phyloP scores from a whole-genome alignment of 1,140 invertebrate genomes.

The Heliconius himera region DNA sequence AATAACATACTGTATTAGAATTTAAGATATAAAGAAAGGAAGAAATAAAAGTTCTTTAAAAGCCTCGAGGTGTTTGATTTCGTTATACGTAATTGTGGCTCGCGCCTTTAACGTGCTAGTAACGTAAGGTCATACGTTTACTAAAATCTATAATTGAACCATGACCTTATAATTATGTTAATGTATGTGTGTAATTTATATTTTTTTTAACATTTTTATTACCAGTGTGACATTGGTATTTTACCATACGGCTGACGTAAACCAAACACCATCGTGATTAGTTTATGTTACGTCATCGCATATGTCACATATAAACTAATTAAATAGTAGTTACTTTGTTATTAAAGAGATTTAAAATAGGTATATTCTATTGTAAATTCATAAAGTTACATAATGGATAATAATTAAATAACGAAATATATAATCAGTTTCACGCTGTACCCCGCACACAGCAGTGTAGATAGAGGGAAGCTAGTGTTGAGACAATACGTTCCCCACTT shows the following conservation, averaged over 20 bases:
- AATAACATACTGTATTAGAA: too few relatives aligned
- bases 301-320: not conserved
- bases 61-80: too few relatives aligned
- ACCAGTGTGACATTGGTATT: not conserved
- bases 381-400: too few relatives aligned
- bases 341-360: not conserved
- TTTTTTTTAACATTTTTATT: slow-evolving; percentile 11
- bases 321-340: not conserved
- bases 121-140: not conserved
- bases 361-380: too few relatives aligned
- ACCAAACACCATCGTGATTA: not conserved
- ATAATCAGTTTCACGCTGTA: too few relatives aligned
- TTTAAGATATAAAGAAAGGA: too few relatives aligned
- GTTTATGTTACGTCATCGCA: not conserved
- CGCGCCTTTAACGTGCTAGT: not conserved
- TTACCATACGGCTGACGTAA: not conserved
- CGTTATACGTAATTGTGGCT: not conserved
- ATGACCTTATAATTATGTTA: slow-evolving; percentile 20
- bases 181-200: not conserved
- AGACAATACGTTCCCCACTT: too few relatives aligned
- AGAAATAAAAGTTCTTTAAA: too few relatives aligned
- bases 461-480: too few relatives aligned
- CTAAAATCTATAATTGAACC: not conserved
- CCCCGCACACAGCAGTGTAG: too few relatives aligned
- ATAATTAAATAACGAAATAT: too few relatives aligned